phyloP scores from a whole-genome alignment of 2,888 invertebrate species.

The Yponomeuta cagnagella region DNA sequence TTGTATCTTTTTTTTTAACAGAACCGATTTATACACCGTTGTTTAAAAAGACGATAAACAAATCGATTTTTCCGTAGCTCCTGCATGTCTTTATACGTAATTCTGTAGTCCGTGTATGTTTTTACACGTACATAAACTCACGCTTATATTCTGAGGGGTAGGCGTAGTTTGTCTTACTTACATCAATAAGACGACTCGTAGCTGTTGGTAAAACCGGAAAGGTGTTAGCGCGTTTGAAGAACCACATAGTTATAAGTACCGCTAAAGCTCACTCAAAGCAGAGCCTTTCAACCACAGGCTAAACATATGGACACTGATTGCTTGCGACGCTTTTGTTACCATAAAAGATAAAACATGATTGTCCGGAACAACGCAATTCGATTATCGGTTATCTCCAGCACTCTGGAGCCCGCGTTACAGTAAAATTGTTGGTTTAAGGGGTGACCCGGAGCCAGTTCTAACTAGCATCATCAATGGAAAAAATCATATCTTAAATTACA shows the following conservation, averaged over 20 bases:
- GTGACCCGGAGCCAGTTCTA: too few species aligned
- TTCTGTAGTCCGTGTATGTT: too few species aligned
- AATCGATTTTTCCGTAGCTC: background rate
- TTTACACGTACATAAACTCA: too few species aligned
- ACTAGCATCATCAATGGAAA: too few species aligned
- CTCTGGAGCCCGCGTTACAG: too few species aligned
- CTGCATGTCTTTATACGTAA: background rate
- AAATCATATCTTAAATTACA: too few species aligned
- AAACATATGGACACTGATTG: background rate
- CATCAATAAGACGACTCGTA: constrained; percentile 18
- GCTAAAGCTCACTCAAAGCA: background rate
- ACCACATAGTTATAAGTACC: constrained; percentile 38
- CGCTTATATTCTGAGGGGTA: too few species aligned
- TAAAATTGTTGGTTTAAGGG: too few species aligned
- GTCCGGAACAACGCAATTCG: background rate
- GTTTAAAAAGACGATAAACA: background rate
- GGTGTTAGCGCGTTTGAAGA: constrained; percentile 50
- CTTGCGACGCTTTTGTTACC: background rate
- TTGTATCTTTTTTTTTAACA: background rate
- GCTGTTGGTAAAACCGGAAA: constrained; percentile 31
- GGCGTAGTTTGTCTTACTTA: background rate
- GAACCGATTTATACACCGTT: background rate
- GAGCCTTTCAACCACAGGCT: background rate
- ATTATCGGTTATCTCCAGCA: background rate
- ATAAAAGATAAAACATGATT: background rate